Evolutionary conservation across 2,113 vertebrate species (phyloP), one percentile per base, ranked within the genome.

Genomic region (Brachypodius melanocephalos): DNA sequence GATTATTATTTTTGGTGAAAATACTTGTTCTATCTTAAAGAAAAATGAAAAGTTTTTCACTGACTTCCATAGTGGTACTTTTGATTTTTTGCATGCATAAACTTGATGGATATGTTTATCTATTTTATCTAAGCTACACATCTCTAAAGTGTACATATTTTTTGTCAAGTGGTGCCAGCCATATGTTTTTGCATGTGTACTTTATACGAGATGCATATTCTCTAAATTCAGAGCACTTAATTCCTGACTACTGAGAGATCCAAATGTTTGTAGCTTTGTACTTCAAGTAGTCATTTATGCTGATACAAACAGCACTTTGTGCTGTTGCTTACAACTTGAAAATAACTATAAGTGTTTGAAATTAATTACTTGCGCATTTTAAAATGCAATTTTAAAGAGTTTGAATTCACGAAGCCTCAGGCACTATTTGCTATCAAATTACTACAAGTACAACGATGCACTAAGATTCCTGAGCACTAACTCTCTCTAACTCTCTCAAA

Each of bases 311-410:
- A 96, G 45, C 65, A 90, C 48, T 95, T 92, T 78, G 43, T 92
- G 84, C 62, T 68, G 73, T 95, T 92, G 80, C 84, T 91, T 87
- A 69, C 84, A 91, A 92, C 66, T 94, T 91, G 93, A 92, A 92
- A 95, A 96, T 78, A 95, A 93, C 69, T 66, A 17, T 29, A 61
- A 95, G 84, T 91, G 88, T 88, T 96, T 93, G 68, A 82, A 91
- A 97, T 95, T 94, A 93, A 94, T 96, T 95, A 65, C 78, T 93
- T 88, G 45, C 69, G 72, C 21, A 43, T 93, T 89, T 96, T 78
- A 82, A 95, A 89, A 88, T 57, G 58, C 78, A 90, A 73, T 91
- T 96, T 94, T 93, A 93, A 90, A 34, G 78, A 91, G 38, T 75
- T 85, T 82, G 58, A 79, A 76, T 88, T 93, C 54, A 45, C 26